These are phyloP conservation scores for Gastracanthus pulcherrimus DNA, from an alignment of 2,888 invertebrate species.

Conservation along the genomic window DNA sequence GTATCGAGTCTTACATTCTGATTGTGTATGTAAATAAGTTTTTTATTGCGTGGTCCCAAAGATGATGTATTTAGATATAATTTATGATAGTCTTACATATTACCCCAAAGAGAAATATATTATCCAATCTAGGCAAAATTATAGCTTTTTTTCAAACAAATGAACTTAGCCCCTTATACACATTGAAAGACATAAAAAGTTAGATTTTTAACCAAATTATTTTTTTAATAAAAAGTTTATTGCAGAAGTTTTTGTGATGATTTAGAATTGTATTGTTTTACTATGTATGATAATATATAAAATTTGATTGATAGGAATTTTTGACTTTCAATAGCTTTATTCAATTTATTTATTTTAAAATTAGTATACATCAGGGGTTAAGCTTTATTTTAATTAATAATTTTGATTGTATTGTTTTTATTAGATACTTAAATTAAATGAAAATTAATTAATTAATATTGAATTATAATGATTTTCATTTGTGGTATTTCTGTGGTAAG, in stretches of 20 bases:
- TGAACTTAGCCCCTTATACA: neutral
- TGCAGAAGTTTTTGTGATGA: neutral
- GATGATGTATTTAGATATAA: constrained; percentile 44
- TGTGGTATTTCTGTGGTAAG: neutral
- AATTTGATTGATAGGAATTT: too few species aligned
- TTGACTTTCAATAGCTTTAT: constrained; percentile 1
- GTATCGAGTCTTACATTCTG: neutral
- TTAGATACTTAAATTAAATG: neutral
- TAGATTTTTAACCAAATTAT: too few species aligned
- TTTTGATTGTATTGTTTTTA: neutral
- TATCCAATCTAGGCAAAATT: neutral
- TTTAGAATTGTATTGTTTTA: too few species aligned
- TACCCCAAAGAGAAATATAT: constrained; percentile 67
- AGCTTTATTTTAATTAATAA: neutral
- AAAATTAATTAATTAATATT: neutral
- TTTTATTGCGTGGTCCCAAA: constrained; percentile 54
- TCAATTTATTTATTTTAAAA: neutral
- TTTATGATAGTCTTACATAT: constrained; percentile 25
- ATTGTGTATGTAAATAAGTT: constrained; percentile 67
- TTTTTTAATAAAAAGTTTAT: neutral
- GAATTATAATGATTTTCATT: neutral
- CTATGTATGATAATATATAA: too few species aligned
- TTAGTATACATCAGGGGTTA: neutral
- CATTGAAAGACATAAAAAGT: too few species aligned
- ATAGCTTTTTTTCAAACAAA: neutral